Base-by-base conservation (phyloP, 2,113 vertebrate species). In the Hydrochoerus hydrochaeris region DNA sequence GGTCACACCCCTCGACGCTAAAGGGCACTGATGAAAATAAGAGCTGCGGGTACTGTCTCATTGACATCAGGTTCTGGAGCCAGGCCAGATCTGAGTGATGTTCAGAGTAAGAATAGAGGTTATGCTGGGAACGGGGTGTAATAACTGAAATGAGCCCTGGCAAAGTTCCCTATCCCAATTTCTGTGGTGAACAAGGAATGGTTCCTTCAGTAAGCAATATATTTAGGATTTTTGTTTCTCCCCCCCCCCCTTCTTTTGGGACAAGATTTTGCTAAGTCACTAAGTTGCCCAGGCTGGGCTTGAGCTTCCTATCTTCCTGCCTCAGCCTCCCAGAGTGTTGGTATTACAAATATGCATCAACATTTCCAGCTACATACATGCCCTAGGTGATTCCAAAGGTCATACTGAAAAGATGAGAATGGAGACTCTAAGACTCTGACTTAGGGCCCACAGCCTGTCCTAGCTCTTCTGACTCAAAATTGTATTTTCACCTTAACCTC, bases 41-140 rank as follows among this genome's bases (percentile, higher is more conserved):
- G 10, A 12, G 13, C 32, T 5, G 11, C 8, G 35, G 63, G 16
- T 44, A 28, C 44, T 17, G 41, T 32, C 28, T 85, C 20, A n/a
- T 49, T 35, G n/a, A 46, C 5, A 26, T 85, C 41, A 57, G 63
- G 58, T 46, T 81, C 22, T 63, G 17, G 26, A 93, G 93, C 62
- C 16, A 58, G 28, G 44, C 12, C 24, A 78, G 75, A 26, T 4
- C 14, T 26, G 32, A 9, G 9, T 13, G 6, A 22, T 5, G 6
- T 46, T 5, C 60, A 26, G 46, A 57, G 7, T 19, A n/a, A 41
- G 41, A 86, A 35, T 2, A 35, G 9, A 91, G 32, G 14, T 75
- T 58, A 19, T 65, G 58, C 12, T 8, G 44, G 26, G n/a, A 71
- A 20, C 1, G 3, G 13, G 6, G 0, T 2, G 5, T n/a, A 22